phyloP scores from a whole-genome alignment of 53 echinoderm and acorn worm genomes.

The Actinopyga echinites region DNA sequence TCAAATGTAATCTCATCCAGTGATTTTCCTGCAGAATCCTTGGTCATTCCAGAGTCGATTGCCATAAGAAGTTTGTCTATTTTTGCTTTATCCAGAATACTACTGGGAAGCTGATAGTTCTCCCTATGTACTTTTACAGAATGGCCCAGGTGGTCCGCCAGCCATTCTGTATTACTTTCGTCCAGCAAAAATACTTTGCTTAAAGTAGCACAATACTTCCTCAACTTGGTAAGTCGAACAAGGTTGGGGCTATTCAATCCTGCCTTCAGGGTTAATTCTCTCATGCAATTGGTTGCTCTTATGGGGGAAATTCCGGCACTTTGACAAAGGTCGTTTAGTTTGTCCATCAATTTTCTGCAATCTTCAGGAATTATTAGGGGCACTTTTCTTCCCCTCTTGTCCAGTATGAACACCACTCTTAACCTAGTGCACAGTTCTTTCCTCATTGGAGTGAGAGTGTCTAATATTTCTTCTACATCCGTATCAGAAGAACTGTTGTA shows the following conservation, averaged over 20 bases:
- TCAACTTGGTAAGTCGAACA: constrained; percentile 34
- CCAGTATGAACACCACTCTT: neutral
- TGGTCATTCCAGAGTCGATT: no score
- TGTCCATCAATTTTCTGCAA: constrained; percentile 16
- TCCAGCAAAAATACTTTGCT: constrained; percentile 40
- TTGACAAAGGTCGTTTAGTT: neutral
- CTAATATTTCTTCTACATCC: no score
- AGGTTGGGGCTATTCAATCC: constrained; percentile 27
- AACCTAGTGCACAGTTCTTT: neutral
- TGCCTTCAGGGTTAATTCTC: constrained; percentile 27
- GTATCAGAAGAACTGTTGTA: no score
- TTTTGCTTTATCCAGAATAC: no score
- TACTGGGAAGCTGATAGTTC: neutral
- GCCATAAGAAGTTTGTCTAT: no score
- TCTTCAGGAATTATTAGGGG: constrained; percentile 57
- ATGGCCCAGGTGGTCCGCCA: constrained; percentile 47
- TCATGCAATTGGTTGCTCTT: constrained; percentile 35
- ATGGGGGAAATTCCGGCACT: constrained; percentile 18
- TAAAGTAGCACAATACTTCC: constrained; percentile 52
- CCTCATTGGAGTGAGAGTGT: neutral
- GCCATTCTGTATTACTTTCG: constrained; percentile 41
- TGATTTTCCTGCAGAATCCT: no score
- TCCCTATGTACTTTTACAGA: constrained; percentile 49
- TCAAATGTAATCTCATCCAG: no score
- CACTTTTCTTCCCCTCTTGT: constrained; percentile 36